Evolutionary conservation across 2,888 invertebrate genomes (phyloP).

Genomic region (Dexiosoma caninum): DNA sequence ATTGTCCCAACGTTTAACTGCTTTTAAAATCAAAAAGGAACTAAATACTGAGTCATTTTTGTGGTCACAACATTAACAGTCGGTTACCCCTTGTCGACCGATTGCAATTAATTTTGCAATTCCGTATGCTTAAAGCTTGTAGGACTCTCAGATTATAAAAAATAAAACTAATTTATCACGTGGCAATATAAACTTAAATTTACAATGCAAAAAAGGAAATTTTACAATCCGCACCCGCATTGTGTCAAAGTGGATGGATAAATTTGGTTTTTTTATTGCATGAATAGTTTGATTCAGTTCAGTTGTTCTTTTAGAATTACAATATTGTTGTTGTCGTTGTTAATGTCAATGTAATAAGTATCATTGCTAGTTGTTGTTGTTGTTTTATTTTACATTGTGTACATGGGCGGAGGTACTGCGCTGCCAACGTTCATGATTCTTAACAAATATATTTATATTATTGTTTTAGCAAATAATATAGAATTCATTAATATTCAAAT

Average conservation of each 20-base stretch:
- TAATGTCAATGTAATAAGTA: slow-evolving; percentile 38
- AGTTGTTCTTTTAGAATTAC: slow-evolving; percentile 18
- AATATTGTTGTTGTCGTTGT: slow-evolving; percentile 30
- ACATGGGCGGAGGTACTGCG: slow-evolving; percentile 57
- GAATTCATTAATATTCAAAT: neutral
- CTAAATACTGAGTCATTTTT: slow-evolving; percentile 33
- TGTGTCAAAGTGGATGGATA: slow-evolving; percentile 51
- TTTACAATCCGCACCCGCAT: slow-evolving; percentile 58
- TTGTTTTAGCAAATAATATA: neutral
- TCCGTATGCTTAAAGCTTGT: neutral
- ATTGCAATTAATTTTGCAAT: neutral
- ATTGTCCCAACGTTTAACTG: neutral
- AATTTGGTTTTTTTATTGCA: slow-evolving; percentile 41
- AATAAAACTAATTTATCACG: neutral
- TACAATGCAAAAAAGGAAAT: slow-evolving; percentile 16
- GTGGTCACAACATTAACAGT: neutral
- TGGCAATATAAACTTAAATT: slow-evolving; percentile 12
- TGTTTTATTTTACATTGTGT: slow-evolving; percentile 20
- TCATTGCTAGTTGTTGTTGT: slow-evolving; percentile 11
- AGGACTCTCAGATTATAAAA: neutral
- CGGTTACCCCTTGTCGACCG: neutral
- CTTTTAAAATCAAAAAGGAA: neutral
- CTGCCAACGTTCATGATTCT: slow-evolving; percentile 18
- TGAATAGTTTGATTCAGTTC: slow-evolving; percentile 39
- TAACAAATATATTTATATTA: neutral